Evolutionary conservation across 2,113 vertebrate genomes (phyloP), one percentile per base, ranked within the genome.

Genomic region (Megaceryle maxima): DNA sequence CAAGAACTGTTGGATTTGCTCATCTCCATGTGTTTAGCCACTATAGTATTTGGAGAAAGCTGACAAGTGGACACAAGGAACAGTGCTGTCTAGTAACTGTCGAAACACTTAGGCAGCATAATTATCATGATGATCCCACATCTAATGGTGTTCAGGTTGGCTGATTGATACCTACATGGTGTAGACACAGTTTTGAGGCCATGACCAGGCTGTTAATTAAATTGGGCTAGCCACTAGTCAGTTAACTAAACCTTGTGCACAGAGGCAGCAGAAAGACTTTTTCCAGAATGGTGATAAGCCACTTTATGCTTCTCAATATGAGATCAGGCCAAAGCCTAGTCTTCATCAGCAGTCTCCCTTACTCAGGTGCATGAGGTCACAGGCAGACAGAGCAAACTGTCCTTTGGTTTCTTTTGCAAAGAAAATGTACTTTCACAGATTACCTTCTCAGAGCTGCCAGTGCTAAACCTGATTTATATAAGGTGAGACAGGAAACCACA

Each of bases 11-110:
- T 82, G 28, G 4, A 70, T 91, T 75, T 91, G 26, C 62, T 89
- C 56, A 87, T 39, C 50, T 6, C 5, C 11, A 11, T 15, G 7
- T n/a, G 6, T 83, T 90, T 43, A 29, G 21, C 21, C 25, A 15
- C 16, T n/a, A 6, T 5, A 5, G 3, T 28, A 72, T 91, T 85
- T 59, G 5, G 16, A 67, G 35, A 70, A 88, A 67, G 51, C 31
- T 89, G 57, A 9, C 3, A 31, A 73, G 28, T 7, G 6, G 18
- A 37, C 0, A 0, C 28, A 73, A 53, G 11, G 12, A 39, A 6
- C 16, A 43, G 41, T 43, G 28, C 8, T 55, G 25, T 28, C n/a
- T 68, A 60, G 14, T 39, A 69, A 66, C 15, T 46, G 5, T 55
- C 2, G 15, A 78, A 87, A 82, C 1, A 4, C 37, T 28, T 33